These are phyloP conservation scores for Dasypogon diadema DNA, from an alignment of 2,888 invertebrate species.

Conservation along the genomic window DNA sequence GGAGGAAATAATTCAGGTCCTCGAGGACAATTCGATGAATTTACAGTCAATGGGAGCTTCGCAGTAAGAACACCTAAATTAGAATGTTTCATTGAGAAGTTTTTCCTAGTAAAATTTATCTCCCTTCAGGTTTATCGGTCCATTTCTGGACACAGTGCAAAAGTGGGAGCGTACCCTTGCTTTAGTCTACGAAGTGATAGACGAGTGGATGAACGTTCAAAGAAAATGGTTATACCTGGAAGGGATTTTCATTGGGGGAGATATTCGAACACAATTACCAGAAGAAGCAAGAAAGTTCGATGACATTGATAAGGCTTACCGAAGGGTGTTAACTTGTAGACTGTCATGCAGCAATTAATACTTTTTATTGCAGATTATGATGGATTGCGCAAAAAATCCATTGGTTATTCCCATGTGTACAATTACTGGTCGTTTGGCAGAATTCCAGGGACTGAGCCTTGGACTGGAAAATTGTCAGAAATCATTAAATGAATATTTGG, in stretches of 20 bases:
- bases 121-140: conserved; percentile 81
- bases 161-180: conserved; percentile 87
- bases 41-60: conserved; percentile 92
- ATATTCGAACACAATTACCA: conserved; percentile 87
- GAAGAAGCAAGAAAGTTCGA: conserved; percentile 93
- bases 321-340: conserved; percentile 71
- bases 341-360: not conserved
- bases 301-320: conserved; percentile 84
- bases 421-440: conserved; percentile 78
- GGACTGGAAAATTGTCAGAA: conserved; percentile 92
- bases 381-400: conserved; percentile 83
- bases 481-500: conserved; percentile 89
- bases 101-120: not conserved
- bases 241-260: conserved; percentile 91
- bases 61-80: conserved; percentile 70
- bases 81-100: conserved; percentile 9
- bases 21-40: conserved; percentile 92
- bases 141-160: conserved; percentile 85
- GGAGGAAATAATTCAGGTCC: conserved; percentile 82
- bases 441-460: conserved; percentile 78
- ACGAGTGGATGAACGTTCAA: conserved; percentile 88
- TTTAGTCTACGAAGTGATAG: conserved; percentile 86
- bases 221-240: conserved; percentile 93
- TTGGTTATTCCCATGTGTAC: conserved; percentile 85
- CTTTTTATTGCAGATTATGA: conserved; percentile 76